Conservation (phyloP, 2,113 vertebrate genomes). For the Sterrhoptilus dennistouni region DNA sequence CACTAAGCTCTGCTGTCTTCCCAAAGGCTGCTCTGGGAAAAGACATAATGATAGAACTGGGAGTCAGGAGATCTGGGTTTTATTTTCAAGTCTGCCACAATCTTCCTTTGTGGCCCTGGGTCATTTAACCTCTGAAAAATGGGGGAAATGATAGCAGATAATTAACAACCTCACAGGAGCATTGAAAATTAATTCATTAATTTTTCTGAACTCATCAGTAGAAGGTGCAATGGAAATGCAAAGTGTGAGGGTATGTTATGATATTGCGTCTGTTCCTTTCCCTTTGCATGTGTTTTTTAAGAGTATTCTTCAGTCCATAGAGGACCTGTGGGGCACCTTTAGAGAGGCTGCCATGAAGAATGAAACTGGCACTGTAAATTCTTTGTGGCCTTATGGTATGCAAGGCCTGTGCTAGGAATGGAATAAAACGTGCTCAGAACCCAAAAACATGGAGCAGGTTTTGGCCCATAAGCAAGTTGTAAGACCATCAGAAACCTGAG, state of each 20-base stretch:
- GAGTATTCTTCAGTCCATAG: neutral
- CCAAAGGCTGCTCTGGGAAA: slow-evolving; percentile 66
- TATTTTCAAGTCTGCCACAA: slow-evolving; percentile 69
- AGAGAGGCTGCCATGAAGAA: neutral
- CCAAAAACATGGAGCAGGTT: neutral
- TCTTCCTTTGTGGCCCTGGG: slow-evolving; percentile 69
- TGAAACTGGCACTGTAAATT: neutral
- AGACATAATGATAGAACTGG: slow-evolving; percentile 69
- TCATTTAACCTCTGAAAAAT: slow-evolving; percentile 72
- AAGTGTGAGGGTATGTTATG: neutral
- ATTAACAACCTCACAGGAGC: slow-evolving; percentile 71
- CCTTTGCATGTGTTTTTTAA: neutral
- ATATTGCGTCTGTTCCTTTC: neutral
- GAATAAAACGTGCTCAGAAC: neutral
- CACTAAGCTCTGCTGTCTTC: slow-evolving; percentile 58
- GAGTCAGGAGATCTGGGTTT: slow-evolving; percentile 67
- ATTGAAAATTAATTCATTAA: slow-evolving; percentile 70
- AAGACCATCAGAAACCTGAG: neutral
- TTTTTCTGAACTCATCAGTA: slow-evolving; percentile 69
- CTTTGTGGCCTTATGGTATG: neutral
- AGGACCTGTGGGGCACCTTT: neutral
- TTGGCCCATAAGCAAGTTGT: neutral
- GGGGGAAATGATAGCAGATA: slow-evolving; percentile 67
- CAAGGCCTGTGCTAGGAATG: neutral
- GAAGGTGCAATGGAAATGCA: slow-evolving; percentile 60